Percentiles rank a stretch among this genome's conserved stretches.
Conservation (phyloP, 2,797 vertebrate genomes). For the Gallinago stenura region DNA sequence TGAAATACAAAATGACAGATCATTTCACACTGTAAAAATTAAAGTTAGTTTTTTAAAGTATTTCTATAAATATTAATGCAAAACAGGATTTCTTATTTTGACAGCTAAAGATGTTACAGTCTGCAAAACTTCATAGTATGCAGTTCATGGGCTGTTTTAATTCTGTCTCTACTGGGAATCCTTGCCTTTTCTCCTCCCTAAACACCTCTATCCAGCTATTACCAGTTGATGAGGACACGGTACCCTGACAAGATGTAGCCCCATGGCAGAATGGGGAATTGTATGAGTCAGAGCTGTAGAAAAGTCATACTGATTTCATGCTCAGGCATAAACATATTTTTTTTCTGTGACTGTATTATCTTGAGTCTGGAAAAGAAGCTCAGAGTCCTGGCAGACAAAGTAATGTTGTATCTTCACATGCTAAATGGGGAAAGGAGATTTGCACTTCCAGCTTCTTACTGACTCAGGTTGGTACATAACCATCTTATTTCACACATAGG, state of each 20-base stretch:
- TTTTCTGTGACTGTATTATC: neutral
- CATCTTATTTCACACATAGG: neutral
- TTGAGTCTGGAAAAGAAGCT: neutral
- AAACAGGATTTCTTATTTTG: neutral
- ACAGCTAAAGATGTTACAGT: neutral
- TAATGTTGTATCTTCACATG: neutral
- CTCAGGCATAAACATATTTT: neutral
- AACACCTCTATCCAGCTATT: accelerated
- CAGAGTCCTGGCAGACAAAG: neutral
- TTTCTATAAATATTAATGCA: neutral
- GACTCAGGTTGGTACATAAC: neutral
- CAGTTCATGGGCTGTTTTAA: neutral
- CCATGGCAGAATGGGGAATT: neutral
- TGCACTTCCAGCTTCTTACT: neutral
- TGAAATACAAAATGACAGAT: neutral
- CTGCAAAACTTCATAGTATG: neutral
- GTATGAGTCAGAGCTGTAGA: neutral
- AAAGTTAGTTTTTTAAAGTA: neutral
- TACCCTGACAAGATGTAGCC: neutral
- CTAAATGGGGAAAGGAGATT: neutral
- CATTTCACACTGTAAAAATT: neutral
- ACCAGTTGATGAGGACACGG: neutral
- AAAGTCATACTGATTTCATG: neutral
- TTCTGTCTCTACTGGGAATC: neutral
- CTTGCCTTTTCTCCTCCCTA: neutral